Base-by-base conservation (phyloP, 2,888 invertebrate genomes). In the Abscondita cerata region DNA sequence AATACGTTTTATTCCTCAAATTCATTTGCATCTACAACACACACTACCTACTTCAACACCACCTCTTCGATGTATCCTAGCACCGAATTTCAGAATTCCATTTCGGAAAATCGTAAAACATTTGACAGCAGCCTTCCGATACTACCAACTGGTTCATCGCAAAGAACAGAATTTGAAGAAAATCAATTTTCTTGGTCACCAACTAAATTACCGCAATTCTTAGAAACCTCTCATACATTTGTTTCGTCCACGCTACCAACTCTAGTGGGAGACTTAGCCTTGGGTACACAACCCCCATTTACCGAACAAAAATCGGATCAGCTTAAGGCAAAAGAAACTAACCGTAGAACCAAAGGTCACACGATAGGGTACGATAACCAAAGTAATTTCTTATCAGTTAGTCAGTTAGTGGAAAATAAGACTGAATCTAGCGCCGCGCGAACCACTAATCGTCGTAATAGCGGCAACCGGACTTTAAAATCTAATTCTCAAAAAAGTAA, bases 371-470 rank as follows among this genome's bases (percentile, higher is more conserved):
- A 60, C 44, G 69, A 76, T 15, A 80, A 80, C 31, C 78, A 80
- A 11, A 79, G 80, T 20, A 83, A 83, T 52, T 87, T 87, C 62
- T 74, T 87, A 6, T 87, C 87, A 0, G 87, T 88, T 0, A 87
- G 87, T 73, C 87, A 87, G 62, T 73, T 87, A n/a, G 87, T 87
- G 1, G 87, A 84, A 66, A 83, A 81, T 64, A 82, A 81, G 83
- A 67, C 79, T 38, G 48, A 65, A 54, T 47, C 36, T 50, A 68
- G 47, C 41, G 74, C 73, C 34, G 62, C 69, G 8, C 73, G 74
- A 60, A 67, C 73, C 0, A 53, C 71, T 2, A 70, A 75, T 41
- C 70, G 78, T 55, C 70, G 78, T 60, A 75, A 71, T 62, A 78
- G 77, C 55, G 76, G 76, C 1, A 73, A 73, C 57, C 46, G 68